Evolutionary conservation across 2,888 invertebrate species (phyloP), one percentile per base, ranked within the genome.

Genomic region (Timema podura): DNA sequence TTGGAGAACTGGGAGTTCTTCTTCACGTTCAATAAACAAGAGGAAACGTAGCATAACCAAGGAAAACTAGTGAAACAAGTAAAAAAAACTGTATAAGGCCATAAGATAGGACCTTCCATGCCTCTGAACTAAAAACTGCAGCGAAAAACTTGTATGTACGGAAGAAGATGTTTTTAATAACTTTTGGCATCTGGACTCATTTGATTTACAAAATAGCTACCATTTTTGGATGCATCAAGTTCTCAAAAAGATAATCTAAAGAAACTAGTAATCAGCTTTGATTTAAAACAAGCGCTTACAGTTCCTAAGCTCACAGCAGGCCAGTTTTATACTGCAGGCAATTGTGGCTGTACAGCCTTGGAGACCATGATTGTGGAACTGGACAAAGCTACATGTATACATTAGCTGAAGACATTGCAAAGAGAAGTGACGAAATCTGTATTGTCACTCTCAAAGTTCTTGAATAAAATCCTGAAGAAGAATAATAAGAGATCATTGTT

Each of bases 191-290:
- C 30, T 61, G 61, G 61, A 0, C 5, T 61, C 0, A 16, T 61
- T 61, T 61, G 61, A 44, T 15, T 44, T 13, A 5, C 44, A 61
- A 57, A 61, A 61, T 61, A 44, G 30, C 61, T 61, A 61, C 61
- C 61, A 1, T 61, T 44, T n/a, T 61, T 30, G 61, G 61, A 30
- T 61, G 61, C 9, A 61, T 61, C 10, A 6, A 30, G 30, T 61
- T 61, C 44, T 61, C 9, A 30, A 61, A 30, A 61, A 61, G 61
- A 61, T 51, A 51, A 51, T 51, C 51, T n/a, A 3, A 51, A 49
- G 49, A 51, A 51, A 51, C 51, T 51, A n/a, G 51, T 51, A 51
- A 51, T 51, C n/a, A 51, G 51, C n/a, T 13, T 51, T 51, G 1
- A 30, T 30, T 30, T 30, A 30, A 30, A 30, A 30, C 30, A 30